Evolutionary conservation across 2,113 vertebrate species (phyloP).

Genomic region (Carassius gibelio): DNA sequence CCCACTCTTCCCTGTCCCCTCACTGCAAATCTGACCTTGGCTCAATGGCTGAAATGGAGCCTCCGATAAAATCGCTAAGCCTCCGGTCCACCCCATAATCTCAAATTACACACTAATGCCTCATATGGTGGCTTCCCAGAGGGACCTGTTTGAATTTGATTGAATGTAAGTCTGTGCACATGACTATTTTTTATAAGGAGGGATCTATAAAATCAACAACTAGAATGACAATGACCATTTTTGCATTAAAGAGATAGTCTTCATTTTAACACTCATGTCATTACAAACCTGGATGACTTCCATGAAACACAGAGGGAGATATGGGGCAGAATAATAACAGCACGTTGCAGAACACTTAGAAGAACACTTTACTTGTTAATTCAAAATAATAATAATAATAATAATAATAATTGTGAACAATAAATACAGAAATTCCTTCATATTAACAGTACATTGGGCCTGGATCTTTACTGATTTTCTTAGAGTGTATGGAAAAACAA

Average conservation of each 20-base stretch:
- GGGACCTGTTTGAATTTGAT: constrained; percentile 50
- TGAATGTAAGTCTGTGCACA: background rate
- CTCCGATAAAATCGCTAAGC: constrained; percentile 58
- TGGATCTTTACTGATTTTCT: background rate
- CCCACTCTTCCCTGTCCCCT: constrained; percentile 27
- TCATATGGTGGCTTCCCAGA: constrained; percentile 63
- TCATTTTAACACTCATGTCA: background rate
- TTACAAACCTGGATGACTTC: background rate
- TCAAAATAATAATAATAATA: no score
- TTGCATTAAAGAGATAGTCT: background rate
- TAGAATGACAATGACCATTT: background rate
- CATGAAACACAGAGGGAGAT: background rate
- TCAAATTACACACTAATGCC: constrained; percentile 74
- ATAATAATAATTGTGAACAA: background rate
- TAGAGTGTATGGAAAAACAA: background rate
- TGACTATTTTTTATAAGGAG: constrained; percentile 29
- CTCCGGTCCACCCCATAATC: constrained; percentile 52
- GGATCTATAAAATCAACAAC: constrained; percentile 60
- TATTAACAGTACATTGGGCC: background rate
- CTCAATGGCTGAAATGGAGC: constrained; percentile 63
- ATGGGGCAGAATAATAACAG: background rate
- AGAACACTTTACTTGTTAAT: background rate
- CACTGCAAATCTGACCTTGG: constrained; percentile 61
- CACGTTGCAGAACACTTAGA: background rate
- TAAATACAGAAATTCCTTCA: background rate